Base-by-base conservation (phyloP, 2,888 invertebrate species). In the Cotesia congregata region DNA sequence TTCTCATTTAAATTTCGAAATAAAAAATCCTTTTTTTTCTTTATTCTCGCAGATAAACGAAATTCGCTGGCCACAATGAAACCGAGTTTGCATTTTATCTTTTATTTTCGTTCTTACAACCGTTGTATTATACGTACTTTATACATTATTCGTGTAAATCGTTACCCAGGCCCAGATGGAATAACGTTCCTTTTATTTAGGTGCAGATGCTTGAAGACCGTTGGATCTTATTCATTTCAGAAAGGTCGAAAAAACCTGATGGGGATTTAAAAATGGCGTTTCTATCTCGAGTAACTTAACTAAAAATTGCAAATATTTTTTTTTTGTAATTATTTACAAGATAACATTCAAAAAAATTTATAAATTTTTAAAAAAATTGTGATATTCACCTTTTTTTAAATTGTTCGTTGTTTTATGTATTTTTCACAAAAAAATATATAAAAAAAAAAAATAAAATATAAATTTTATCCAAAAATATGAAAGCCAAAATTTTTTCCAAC, bases 201-300 rank as follows among this genome's bases (percentile, higher is more conserved):
- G 70, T 75, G 77, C 80, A 80, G 77, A 79, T 80, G 79, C 67
- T 72, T 71, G 41, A 74, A 78, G 78, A 77, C 77, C 80, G 77
- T 77, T 76, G 77, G 70, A 68, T 72, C 71, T 74, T 68, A 65
- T 64, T 30, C 5, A 38, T 6, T 67, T 20, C 70, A 75, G 38
- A 65, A 67, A 12, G 30, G 30, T 30, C 30, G 3, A n/a, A 39
- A 62, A 67, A 30, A 39, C 60, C 38, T 41, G 41, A 60, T 20
- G 38, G 38, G 75, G 41, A 68, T 74, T 62, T 15, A 41, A 41
- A 41, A 77, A 61, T 61, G 41, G 59, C 12, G 50, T 12, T 50
- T 50, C 50, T n/a, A 62, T 7, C 67, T 17, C 2, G 20, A 39
- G 74, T 30, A 30, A 30, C 30, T 30, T 17, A 41, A 61, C 41